Conservation (phyloP, 2,797 vertebrate species). For the Otolemur crassicaudatus region DNA sequence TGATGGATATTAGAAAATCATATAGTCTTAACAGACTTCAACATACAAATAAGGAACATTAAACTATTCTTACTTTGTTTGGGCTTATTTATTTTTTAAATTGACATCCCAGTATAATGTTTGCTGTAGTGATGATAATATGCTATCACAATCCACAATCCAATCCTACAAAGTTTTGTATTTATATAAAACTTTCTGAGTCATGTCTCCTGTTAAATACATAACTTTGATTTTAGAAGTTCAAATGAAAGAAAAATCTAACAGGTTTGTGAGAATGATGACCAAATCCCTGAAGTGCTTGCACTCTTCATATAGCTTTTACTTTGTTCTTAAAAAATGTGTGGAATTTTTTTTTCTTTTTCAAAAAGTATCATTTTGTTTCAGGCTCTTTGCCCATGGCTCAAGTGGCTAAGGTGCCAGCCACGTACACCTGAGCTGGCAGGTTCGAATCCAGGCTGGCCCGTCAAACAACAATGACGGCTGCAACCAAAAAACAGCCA, state of each 20-base stretch:
- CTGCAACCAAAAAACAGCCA: too few relatives aligned
- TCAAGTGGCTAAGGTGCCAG: too few relatives aligned
- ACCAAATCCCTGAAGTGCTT: not conserved
- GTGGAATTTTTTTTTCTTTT: constrained; percentile 21
- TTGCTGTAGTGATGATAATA: not conserved
- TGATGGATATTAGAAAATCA: not conserved
- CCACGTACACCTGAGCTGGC: too few relatives aligned
- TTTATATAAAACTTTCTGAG: not conserved
- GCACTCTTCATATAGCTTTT: not conserved
- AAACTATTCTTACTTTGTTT: not conserved
- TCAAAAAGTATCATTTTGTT: constrained; percentile 25
- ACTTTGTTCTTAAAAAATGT: not conserved
- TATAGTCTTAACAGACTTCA: not conserved
- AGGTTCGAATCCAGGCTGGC: too few relatives aligned
- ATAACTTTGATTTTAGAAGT: constrained; percentile 3
- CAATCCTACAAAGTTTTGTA: not conserved
- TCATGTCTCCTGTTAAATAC: not conserved
- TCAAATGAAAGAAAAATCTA: not conserved
- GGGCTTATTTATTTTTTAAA: not conserved
- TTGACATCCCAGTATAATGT: not conserved
- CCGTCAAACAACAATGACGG: too few relatives aligned
- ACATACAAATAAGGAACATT: not conserved
- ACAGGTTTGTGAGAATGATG: not conserved
- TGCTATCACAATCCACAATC: not conserved
- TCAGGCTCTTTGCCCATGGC: not conserved